A percentile compares a stretch with the other conserved stretches of the same genome.
These are phyloP conservation scores for Eupithecia insigniata DNA, from an alignment of 2,888 invertebrate species.

Conservation along the genomic window DNA sequence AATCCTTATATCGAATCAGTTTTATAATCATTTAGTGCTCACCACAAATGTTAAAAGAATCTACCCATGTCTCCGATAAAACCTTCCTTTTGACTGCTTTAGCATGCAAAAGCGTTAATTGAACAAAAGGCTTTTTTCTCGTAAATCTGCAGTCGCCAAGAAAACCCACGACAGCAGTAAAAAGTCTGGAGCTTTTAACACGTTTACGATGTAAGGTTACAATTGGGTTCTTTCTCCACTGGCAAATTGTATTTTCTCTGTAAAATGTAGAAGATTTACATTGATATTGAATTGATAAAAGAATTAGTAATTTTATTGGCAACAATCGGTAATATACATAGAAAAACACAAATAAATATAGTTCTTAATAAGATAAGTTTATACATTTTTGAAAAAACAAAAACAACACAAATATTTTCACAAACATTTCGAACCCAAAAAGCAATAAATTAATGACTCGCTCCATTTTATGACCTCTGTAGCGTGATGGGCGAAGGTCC, in stretches of 20 bases:
- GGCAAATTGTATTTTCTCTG: not conserved
- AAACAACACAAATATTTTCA: not conserved
- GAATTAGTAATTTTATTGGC: not conserved
- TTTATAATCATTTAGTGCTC: not conserved
- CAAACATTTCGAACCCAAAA: not conserved
- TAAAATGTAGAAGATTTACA: not conserved
- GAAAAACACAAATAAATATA: not conserved
- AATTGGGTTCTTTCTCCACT: not conserved
- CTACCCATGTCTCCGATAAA: not conserved
- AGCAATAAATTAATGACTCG: not conserved
- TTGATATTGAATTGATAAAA: not conserved
- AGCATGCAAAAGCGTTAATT: conserved; percentile 37
- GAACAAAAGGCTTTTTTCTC: conserved; percentile 26
- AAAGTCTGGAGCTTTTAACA: not conserved
- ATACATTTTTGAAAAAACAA: not conserved
- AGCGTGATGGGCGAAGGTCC: no score
- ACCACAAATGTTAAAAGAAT: not conserved
- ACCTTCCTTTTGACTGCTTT: conserved; percentile 14
- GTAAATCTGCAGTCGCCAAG: not conserved
- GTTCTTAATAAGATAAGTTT: not conserved
- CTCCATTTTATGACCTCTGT: no score
- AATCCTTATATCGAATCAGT: not conserved
- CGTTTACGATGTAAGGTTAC: conserved; percentile 2
- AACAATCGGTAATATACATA: not conserved
- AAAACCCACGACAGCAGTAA: conserved; percentile 8